Conservation (phyloP, 2,888 invertebrate genomes). For the Dasypogon diadema region DNA sequence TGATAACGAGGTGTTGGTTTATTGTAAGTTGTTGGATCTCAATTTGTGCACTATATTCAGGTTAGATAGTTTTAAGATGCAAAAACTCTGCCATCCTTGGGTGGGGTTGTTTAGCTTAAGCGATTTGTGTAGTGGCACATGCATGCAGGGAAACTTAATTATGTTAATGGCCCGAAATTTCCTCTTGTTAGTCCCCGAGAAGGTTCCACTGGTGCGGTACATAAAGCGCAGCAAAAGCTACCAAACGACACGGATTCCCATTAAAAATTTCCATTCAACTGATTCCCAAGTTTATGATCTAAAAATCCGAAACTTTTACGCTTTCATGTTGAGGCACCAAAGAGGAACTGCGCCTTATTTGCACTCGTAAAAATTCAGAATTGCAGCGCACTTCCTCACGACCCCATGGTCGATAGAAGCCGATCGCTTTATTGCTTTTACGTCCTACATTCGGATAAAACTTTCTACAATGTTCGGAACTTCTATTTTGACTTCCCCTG, state of each 20-base stretch:
- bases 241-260: too few species aligned
- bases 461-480: neutral
- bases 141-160: too few species aligned
- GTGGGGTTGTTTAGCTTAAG: too few species aligned
- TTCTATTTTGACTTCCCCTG: neutral
- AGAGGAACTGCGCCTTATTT: neutral
- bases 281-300: neutral
- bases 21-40: constrained; percentile 17
- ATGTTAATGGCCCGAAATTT: too few species aligned
- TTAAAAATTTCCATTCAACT: neutral
- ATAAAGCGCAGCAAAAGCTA: too few species aligned
- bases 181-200: too few species aligned
- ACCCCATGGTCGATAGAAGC: neutral
- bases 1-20: constrained; percentile 12
- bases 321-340: neutral
- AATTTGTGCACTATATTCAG: neutral
- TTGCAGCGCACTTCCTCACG: neutral
- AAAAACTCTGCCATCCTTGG: too few species aligned
- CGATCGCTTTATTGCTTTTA: neutral
- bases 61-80: too few species aligned
- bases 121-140: too few species aligned
- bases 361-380: neutral
- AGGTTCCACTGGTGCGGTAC: too few species aligned
- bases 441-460: neutral
- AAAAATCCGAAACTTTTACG: neutral